Evolutionary conservation across 1,140 invertebrate genomes (phyloP).

Genomic region (Drosophila saltans): DNA sequence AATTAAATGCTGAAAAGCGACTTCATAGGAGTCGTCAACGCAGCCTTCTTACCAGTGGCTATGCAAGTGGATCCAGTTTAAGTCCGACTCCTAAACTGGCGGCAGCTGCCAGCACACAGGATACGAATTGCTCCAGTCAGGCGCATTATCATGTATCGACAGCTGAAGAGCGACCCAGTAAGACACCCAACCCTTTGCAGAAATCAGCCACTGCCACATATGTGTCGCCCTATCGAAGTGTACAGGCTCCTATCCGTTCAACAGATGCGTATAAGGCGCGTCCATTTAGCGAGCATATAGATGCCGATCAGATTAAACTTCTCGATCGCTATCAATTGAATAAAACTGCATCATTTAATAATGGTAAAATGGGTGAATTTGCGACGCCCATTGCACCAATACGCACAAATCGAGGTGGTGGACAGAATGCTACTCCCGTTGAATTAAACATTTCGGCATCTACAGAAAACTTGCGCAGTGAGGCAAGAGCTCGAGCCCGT

Average conservation of each 20-base stretch:
- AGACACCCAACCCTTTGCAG: conserved; percentile 51
- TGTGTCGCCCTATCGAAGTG: conserved; percentile 69
- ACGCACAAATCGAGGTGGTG: conserved; percentile 39
- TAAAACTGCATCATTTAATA: conserved; percentile 72
- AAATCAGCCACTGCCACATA: conserved; percentile 70
- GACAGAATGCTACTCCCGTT: conserved; percentile 1
- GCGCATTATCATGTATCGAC: conserved; percentile 78
- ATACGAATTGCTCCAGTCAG: conserved; percentile 73
- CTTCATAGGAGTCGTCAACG: conserved; percentile 81
- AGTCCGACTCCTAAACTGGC: conserved; percentile 75
- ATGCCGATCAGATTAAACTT: conserved; percentile 46
- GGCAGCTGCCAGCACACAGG: conserved; percentile 61
- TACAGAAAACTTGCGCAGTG: conserved; percentile 86
- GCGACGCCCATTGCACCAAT: conserved; percentile 52
- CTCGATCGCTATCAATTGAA: conserved; percentile 70
- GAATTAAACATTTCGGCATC: conserved; percentile 74
- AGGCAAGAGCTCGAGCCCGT: conserved; percentile 87
- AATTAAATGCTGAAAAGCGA: conserved; percentile 86
- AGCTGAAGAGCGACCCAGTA: conserved; percentile 28
- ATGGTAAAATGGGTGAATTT: conserved; percentile 55
- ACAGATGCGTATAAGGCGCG: conserved; percentile 68
- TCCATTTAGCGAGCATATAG: conserved; percentile 74
- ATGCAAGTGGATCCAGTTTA: conserved; percentile 69
- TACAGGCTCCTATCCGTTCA: conserved; percentile 40
- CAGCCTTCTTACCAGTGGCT: conserved; percentile 71